These are phyloP conservation scores for Daubentonia madagascariensis DNA, from an alignment of 2,113 vertebrate species.

Conservation along the genomic window DNA sequence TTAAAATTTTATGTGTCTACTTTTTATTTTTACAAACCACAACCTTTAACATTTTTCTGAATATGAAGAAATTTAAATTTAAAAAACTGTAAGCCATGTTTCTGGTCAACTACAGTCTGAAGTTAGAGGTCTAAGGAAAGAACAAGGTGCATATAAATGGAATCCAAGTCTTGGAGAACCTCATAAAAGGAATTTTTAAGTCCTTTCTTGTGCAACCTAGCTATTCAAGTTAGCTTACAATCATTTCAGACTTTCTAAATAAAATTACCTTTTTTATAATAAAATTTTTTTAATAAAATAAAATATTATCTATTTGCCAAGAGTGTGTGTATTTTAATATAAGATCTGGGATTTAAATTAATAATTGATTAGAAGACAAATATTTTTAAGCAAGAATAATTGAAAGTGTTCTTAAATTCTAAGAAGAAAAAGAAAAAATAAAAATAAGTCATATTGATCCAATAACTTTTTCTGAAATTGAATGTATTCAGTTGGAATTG, in stretches of 20 bases:
- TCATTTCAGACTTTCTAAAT: neutral
- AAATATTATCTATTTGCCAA: neutral
- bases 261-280: neutral
- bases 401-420: neutral
- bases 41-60: neutral
- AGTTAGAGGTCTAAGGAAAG: neutral
- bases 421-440: neutral
- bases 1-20: neutral
- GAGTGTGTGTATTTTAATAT: neutral
- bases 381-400: neutral
- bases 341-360: neutral
- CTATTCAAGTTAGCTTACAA: neutral
- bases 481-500: neutral
- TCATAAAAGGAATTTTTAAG: neutral
- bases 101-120: neutral
- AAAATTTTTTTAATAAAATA: neutral
- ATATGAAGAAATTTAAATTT: neutral
- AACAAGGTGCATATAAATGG: neutral
- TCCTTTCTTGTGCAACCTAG: neutral
- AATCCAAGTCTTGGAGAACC: neutral
- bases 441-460: neutral
- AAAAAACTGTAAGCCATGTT: neutral
- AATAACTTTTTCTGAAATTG: neutral
- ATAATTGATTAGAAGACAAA: neutral
- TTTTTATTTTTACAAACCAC: neutral